Evolutionary conservation across 1,140 invertebrate genomes (phyloP).

Genomic region (Bombus waltoni): DNA sequence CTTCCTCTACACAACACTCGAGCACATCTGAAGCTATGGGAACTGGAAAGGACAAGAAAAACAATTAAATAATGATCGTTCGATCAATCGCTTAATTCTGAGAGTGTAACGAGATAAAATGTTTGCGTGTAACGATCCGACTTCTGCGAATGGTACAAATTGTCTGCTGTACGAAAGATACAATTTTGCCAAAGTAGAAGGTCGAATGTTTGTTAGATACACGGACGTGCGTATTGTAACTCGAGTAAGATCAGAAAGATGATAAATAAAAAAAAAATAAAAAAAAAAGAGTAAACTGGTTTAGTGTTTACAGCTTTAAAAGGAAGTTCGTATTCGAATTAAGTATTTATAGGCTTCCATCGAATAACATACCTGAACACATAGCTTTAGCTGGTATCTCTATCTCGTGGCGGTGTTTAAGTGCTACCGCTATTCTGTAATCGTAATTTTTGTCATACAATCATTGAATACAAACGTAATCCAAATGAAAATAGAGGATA

Average conservation of each 20-base stretch:
- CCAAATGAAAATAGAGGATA: conserved; percentile 30
- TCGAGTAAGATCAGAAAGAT: conserved; percentile 1
- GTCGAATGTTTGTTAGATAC: background rate
- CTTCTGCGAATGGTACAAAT: background rate
- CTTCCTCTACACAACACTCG: background rate
- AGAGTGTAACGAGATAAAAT: background rate
- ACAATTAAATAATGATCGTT: conserved; percentile 44
- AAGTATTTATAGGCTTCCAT: conserved; percentile 61
- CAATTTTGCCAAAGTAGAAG: conserved; percentile 5
- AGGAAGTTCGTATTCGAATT: conserved; percentile 50
- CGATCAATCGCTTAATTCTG: background rate
- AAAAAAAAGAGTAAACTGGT: background rate
- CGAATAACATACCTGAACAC: conserved; percentile 39
- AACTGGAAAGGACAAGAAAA: conserved; percentile 65
- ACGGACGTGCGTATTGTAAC: background rate
- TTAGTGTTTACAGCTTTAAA: conserved; percentile 50
- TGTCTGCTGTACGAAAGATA: background rate
- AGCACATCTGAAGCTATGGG: conserved; percentile 42
- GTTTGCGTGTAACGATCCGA: conserved; percentile 42
- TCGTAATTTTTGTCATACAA: conserved; percentile 41
- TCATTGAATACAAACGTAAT: conserved; percentile 14
- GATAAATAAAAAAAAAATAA: conserved; percentile 16
- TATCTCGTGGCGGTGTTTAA: background rate
- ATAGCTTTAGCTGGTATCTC: conserved; percentile 22
- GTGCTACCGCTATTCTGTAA: conserved; percentile 9